Base-by-base conservation (phyloP, 2,888 invertebrate species). In the Baronia brevicornis region DNA sequence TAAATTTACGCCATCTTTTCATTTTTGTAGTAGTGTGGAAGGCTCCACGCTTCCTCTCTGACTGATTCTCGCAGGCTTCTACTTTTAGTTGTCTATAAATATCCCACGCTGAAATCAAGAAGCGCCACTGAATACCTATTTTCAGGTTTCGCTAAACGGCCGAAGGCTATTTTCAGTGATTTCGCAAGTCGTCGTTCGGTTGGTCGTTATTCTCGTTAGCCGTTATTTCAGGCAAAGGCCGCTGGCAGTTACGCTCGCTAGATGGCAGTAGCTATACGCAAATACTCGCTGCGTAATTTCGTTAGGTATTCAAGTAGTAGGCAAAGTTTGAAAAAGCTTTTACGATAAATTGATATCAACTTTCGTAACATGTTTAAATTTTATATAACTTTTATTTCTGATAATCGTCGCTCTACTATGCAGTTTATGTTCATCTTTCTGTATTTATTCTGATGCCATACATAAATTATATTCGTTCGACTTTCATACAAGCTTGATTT, bases 181-280 rank as follows among this genome's bases (percentile, higher is more conserved):
- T 44, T 39, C 38, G 45, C 48, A 48, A 48, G 49, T 59, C 54
- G 43, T 39, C 51, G 53, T 44, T 12, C 23, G 54, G 53, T 58
- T 58, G 54, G 66, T 54, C 74, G 71, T 71, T 75, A 73, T 69
- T 70, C 52, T 62, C 66, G 71, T 62, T 68, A 56, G 53, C 47
- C 72, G 69, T 71, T 69, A 68, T 44, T 48, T 48, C 43, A 42
- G 45, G 46, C 56, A 42, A 48, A 44, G 37, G 38, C 37, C 29
- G 38, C 33, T 48, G 58, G 38, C 36, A 37, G 44, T 43, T 40
- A 31, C 38, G 29, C 31, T 41, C 60, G 46, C 46, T 55, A 72
- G 70, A 69, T 72, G 71, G 70, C 70, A 58, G 51, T 43, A 57
- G 51, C 57, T 55, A 53, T 36, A 27, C 22, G 24, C 29, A 15